Base-by-base conservation (phyloP, 92 coral and sea anemone species). In the Porites evermanni region DNA sequence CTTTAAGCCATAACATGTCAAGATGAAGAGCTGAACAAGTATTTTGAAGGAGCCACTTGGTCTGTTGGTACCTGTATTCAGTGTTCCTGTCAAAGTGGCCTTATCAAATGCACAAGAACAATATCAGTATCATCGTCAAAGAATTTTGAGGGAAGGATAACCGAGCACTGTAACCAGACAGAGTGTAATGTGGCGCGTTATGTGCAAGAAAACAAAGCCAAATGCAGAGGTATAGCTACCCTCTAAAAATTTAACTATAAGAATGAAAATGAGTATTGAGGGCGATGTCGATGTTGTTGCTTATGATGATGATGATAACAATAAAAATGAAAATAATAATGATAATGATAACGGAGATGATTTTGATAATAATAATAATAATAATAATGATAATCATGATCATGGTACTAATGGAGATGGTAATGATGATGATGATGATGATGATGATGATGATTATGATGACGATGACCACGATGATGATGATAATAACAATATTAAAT, bases 41-140 rank as follows among this genome's bases (percentile, higher is more conserved):
- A 69, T 47, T 69, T 69, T 69, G 74, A 69, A 24, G 12, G 17
- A 18, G 17, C 74, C 74, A 69, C 74, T 2, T 69, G 74, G 74
- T 69, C 74, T 23, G 74, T 69, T 24, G 74, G 74, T 69, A 14
- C 23, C 51, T 69, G 74, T 16, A 69, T 69, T 38, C 74, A 19
- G 7, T 69, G 74, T 9, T 69, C 74, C 5, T 69, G 74, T 8
- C 11, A 5, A 2, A 69, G 8, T 69, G 74, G 74, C 74, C 23
- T 8, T 38, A 69, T 69, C 17, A 24, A 69, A 24, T 69, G 74
- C 51, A 23, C 74, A 11, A 69, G 74, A 69, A 69, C 12, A 21
- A 11, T 69, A 10, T 69, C 74, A 69, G 38, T 69, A 8, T 10
- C 24, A 10, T 8, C 32, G 23, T 23, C 47, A 7, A 10, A 11